Base-by-base conservation (phyloP, 2,797 vertebrate genomes). In the Parotocinclus haroldoi region DNA sequence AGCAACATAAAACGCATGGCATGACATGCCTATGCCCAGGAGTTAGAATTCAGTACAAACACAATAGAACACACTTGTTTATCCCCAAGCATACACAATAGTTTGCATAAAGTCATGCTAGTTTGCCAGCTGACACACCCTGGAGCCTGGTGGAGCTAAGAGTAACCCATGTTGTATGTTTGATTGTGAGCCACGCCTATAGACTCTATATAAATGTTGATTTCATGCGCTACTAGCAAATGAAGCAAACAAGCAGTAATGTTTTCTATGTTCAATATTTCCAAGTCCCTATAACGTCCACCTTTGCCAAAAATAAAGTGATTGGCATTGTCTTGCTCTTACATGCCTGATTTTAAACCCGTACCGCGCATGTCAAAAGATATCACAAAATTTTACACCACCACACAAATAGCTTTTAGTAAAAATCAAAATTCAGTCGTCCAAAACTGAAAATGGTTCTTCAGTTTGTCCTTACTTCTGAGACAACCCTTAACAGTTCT, bases 91-190 rank as follows among this genome's bases (percentile, higher is more conserved):
- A 69, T 53, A 67, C 13, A 52, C n/a, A n/a, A 11, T 27, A 50
- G 16, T 74, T 71, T 56, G 61, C 39, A 38, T 58, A 62, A 53
- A 57, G 46, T 42, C 46, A 62, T 65, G 40, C 42, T 12, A 16
- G 10, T 37, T 13, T 57, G 45, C 36, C 54, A 7, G 48, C 46
- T 71, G 65, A 62, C 69, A 72, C 69, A 63, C 68, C 72, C 70
- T 54, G 52, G 13, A 62, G 52, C 59, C 44, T 56, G 54, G 19
- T 42, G 14, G 45, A 62, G 58, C 17, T 18, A 52, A 10, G 61
- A 14, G 42, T 48, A 62, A 66, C 42, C 40, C 61, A 18, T 53
- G 13, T 1, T 8, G 13, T 49, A 27, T 57, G 40, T 36, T 42
- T n/a, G 3, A 42, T 63, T 44, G 3, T 27, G n/a, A 56, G 18